These are phyloP conservation scores for Drosophila demipolita DNA, from an alignment of 2,888 invertebrate species.

Conservation along the genomic window DNA sequence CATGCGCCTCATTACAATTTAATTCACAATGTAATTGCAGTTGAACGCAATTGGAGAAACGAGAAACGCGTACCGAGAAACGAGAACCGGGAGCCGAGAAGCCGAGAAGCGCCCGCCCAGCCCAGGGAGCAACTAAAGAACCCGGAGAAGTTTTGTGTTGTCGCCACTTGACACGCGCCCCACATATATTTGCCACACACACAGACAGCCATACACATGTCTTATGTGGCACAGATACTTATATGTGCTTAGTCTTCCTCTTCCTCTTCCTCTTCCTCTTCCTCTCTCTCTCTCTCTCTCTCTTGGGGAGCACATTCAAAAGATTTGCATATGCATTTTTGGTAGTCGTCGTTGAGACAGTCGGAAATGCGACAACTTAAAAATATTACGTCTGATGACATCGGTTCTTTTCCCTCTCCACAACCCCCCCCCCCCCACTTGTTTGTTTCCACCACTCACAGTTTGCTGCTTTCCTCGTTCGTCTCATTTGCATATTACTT, in stretches of 20 bases:
- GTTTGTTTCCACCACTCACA: constrained; percentile 35
- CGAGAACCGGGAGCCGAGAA: background rate
- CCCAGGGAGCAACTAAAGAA: constrained; percentile 10
- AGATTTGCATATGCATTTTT: constrained; percentile 74
- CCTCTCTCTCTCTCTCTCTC: background rate
- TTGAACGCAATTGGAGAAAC: constrained; percentile 19
- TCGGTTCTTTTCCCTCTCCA: constrained; percentile 28
- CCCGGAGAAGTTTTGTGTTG: constrained; percentile 50
- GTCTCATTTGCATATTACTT: constrained; percentile 66
- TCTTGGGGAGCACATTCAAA: background rate
- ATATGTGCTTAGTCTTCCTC: constrained; percentile 27
- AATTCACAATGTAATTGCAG: constrained; percentile 82
- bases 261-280: constrained; percentile 11
- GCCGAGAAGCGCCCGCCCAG: background rate
- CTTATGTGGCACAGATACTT: constrained; percentile 37
- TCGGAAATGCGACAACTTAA: constrained; percentile 75
- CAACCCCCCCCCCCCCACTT: too few species aligned
- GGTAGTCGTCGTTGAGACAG: constrained; percentile 44
- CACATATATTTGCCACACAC: constrained; percentile 66
- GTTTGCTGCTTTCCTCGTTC: constrained; percentile 9
- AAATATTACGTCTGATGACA: constrained; percentile 64
- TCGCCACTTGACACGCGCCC: constrained; percentile 80
- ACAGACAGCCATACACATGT: background rate
- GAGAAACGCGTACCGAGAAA: background rate
- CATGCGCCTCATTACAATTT: constrained; percentile 82